Evolutionary conservation across 2,113 vertebrate genomes (phyloP).

Genomic region (Macaca fascicularis): T2T-MFA8v1.1 NC_088388.1:7985501-7986000

Average conservation of each 20-base stretch:
- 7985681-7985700: background rate
- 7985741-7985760: background rate
- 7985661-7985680: background rate
- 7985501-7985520: background rate
- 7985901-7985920: conserved; percentile 37
- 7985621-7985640: conserved; percentile 5
- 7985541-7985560: background rate
- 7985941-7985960: conserved; percentile 78
- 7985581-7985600: background rate
- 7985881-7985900: conserved; percentile 40
- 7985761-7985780: background rate
- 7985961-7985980: conserved; percentile 66
- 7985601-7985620: background rate
- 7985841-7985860: background rate
- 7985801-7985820: background rate
- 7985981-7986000: background rate
- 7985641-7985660: background rate
- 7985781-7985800: background rate
- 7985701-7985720: background rate
- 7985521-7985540: background rate
- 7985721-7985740: background rate
- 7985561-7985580: background rate
- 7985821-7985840: background rate
- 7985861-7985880: conserved; percentile 39
- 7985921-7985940: conserved; percentile 64